Evolutionary conservation across 2,888 invertebrate genomes (phyloP).

Genomic region (Caenorhabditis afra): DNA sequence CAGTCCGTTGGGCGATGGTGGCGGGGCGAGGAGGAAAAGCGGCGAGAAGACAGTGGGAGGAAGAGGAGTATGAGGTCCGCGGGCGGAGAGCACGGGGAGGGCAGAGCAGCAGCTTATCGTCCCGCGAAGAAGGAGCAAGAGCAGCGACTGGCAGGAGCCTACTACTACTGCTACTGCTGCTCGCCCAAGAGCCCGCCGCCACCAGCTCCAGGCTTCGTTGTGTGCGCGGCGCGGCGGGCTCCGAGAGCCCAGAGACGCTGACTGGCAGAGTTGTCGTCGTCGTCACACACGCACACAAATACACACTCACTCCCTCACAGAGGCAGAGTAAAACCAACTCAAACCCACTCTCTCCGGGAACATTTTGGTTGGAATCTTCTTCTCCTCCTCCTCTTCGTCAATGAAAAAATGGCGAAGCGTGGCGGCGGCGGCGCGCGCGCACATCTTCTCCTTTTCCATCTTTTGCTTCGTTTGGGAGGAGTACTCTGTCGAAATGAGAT

Average conservation of each 20-base stretch:
- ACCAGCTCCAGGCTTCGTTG: constrained; percentile 47
- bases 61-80: constrained; percentile 14
- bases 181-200: neutral
- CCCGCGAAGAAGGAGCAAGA: constrained; percentile 16
- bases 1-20: neutral
- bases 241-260: constrained; percentile 20
- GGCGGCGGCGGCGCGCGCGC: neutral
- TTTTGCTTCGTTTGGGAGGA: constrained; percentile 30
- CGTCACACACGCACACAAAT: neutral
- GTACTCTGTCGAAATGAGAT: constrained; percentile 43
- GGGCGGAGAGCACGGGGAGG: constrained; percentile 13
- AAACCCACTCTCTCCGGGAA: constrained; percentile 26
- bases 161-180: constrained; percentile 34
- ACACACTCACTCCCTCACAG: too few species aligned
- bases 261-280: constrained; percentile 30
- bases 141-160: constrained; percentile 39
- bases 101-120: constrained; percentile 17
- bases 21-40: constrained; percentile 10
- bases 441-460: constrained; percentile 4
- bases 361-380: constrained; percentile 48
- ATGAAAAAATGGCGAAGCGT: constrained; percentile 36
- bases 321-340: constrained; percentile 23
- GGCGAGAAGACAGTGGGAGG: constrained; percentile 6
- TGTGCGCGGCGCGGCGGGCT: constrained; percentile 28
- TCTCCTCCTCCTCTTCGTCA: constrained; percentile 34